Base-by-base conservation (phyloP, 2,888 invertebrate genomes). In the Tipula helvola region DNA sequence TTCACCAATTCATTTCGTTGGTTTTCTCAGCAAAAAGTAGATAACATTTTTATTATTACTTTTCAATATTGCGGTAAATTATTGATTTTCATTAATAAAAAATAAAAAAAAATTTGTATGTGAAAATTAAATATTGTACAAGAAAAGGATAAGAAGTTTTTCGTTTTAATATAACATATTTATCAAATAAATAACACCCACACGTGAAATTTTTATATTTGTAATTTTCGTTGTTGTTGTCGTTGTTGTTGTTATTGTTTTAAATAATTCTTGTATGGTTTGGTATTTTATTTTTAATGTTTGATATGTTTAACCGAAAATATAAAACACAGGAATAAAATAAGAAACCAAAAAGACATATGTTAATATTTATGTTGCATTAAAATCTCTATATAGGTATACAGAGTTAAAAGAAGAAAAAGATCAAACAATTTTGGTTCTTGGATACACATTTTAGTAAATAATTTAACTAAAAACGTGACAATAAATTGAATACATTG, bases 281-380 rank as follows among this genome's bases (percentile, higher is more conserved):
- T 71, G 71, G 28, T 71, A 57, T 57, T 57, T 57, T 57, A 13
- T 57, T 57, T 28, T 28, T 28, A 1, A 7, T 39, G 39, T 5
- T 7, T 39, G 7, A 28, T 12, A 71, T 71, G 71, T 71, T 28
- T 71, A 71, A 71, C 71, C 71, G 10, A 28, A 71, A 71, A 71
- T 71, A 71, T 28, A 71, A 71, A 71, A 71, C 28, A 71, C 71
- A 71, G 28, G 71, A 71, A 71, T 71, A 28, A 71, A 71, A 71
- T 71, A 71, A 71, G 71, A 71, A 71, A 71, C 71, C 71, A 71
- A 71, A 71, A 71, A 28, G 28, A 71, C 71, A 71, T 71, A 71
- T 71, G 71, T 71, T 71, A 71, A 71, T 71, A 71, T 71, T 71
- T 71, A 71, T 71, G 71, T 71, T 71, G 71, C 71, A 71, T 71